Evolutionary conservation across 2,888 invertebrate species (phyloP).

Genomic region (Dioctria linearis): DNA sequence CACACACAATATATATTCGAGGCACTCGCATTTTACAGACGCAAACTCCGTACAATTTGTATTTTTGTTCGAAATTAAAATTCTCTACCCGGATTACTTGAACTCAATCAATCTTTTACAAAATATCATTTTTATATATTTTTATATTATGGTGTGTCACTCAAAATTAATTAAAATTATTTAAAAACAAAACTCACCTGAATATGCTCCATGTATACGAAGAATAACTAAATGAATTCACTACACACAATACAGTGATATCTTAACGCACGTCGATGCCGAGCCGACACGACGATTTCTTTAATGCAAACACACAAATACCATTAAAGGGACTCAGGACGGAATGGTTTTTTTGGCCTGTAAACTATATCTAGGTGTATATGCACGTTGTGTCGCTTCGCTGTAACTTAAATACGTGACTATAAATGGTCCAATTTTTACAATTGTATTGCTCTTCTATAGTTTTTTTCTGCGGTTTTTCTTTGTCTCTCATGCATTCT

Average conservation of each 20-base stretch:
- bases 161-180: conserved; percentile 57
- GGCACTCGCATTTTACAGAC: conserved; percentile 49
- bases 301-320: background rate
- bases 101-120: conserved; percentile 26
- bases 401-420: conserved; percentile 32
- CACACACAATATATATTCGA: conserved; percentile 55
- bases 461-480: conserved; percentile 24
- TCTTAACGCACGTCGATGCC: conserved; percentile 34
- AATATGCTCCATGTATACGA: conserved; percentile 58
- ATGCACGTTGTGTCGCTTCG: background rate
- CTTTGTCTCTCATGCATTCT: conserved; percentile 30
- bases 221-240: conserved; percentile 53
- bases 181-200: conserved; percentile 59
- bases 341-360: background rate
- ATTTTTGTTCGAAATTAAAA: conserved; percentile 36
- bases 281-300: background rate
- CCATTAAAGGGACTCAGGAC: background rate
- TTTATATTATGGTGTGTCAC: conserved; percentile 53
- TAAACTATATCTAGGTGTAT: background rate
- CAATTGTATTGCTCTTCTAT: conserved; percentile 32
- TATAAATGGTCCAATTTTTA: conserved; percentile 28
- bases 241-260: conserved; percentile 53
- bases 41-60: conserved; percentile 53
- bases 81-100: conserved; percentile 16
- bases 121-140: conserved; percentile 9